Conservation (phyloP, 2,797 vertebrate genomes). For the Acomys russatus region DNA sequence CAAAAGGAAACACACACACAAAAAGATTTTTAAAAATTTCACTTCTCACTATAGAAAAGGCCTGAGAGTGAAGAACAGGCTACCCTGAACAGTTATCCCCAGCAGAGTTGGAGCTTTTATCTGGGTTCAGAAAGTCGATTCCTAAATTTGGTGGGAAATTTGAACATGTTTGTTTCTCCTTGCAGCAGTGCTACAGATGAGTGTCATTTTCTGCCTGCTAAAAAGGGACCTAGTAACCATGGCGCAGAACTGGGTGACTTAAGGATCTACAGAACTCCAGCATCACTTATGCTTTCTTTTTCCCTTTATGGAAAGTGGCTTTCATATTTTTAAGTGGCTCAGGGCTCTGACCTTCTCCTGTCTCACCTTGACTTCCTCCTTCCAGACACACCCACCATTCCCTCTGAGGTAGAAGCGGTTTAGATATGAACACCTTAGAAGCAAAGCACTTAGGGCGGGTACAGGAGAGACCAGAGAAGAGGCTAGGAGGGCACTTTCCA, state of each 20-base stretch:
- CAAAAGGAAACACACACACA: background rate
- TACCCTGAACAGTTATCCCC: background rate
- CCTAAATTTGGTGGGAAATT: background rate
- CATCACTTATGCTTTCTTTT: background rate
- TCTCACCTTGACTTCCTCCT: background rate
- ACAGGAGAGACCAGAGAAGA: background rate
- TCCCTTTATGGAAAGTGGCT: background rate
- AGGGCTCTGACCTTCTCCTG: too few relatives aligned
- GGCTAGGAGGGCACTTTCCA: background rate
- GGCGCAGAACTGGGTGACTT: background rate
- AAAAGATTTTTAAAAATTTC: background rate
- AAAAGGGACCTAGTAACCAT: background rate
- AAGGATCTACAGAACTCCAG: background rate
- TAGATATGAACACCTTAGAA: background rate
- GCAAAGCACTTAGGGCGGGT: background rate
- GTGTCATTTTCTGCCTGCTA: background rate
- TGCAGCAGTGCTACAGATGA: background rate
- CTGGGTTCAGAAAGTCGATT: conserved; percentile 8
- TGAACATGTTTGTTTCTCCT: background rate
- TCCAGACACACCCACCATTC: background rate
- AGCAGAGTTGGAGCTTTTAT: background rate
- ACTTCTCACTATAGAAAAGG: background rate
- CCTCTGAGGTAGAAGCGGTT: background rate
- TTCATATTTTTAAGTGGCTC: background rate
- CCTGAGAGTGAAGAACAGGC: background rate